Conservation (phyloP, 2,797 vertebrate genomes). For the Peromyscus nudipes region DNA sequence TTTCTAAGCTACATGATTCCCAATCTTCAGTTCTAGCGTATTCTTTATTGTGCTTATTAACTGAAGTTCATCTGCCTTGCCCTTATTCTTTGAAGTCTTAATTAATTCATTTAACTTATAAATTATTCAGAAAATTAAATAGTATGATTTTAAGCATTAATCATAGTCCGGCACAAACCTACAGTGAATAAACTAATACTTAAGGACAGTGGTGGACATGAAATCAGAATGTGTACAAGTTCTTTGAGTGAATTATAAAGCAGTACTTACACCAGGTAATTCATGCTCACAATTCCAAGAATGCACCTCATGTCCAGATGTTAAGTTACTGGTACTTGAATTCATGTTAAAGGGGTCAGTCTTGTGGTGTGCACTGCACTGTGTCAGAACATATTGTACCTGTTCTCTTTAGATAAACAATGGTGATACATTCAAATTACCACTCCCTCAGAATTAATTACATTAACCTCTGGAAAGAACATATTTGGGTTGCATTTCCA, state of each 20-base stretch:
- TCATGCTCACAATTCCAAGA: neutral
- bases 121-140: neutral
- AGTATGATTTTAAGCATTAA: neutral
- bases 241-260: neutral
- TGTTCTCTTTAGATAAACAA: constrained; percentile 71
- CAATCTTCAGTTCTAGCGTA: neutral
- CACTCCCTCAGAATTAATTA: constrained; percentile 70
- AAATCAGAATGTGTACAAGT: neutral
- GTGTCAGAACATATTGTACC: constrained; percentile 48
- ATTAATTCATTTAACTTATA: neutral
- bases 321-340: neutral
- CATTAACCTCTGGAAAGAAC: constrained; percentile 63
- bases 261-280: neutral
- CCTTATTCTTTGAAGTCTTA: neutral
- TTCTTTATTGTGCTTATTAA: neutral
- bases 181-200: neutral
- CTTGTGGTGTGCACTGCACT: neutral
- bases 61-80: neutral
- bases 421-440: constrained; percentile 63
- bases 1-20: neutral
- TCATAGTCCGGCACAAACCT: neutral
- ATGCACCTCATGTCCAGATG: neutral
- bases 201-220: neutral
- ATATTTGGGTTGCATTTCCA: constrained; percentile 66
- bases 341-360: neutral